Evolutionary conservation across 2,797 vertebrate genomes (phyloP).

Genomic region (Scleropages formosus): DNA sequence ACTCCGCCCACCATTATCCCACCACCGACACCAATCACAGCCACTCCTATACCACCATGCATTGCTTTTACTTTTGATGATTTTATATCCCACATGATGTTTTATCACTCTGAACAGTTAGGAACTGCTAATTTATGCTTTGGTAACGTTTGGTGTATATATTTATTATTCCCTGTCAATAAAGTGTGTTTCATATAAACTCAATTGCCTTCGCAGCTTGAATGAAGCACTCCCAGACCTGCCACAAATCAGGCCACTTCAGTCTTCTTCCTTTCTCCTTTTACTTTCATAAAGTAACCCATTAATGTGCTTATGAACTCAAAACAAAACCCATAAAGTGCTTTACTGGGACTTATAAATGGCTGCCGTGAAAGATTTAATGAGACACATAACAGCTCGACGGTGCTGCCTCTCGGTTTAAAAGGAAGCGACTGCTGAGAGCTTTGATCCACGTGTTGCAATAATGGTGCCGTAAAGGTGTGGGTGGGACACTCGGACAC

Average conservation of each 20-base stretch:
- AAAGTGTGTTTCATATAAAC: not conserved
- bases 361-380: conserved; percentile 29
- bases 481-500: not conserved
- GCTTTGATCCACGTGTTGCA: not conserved
- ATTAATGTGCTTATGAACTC: conserved; percentile 21
- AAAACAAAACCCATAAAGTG: conserved; percentile 30
- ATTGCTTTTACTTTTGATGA: no score
- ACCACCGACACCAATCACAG: no score
- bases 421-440: not conserved
- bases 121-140: not conserved
- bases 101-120: no score
- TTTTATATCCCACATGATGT: no score
- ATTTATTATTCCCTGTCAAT: not conserved
- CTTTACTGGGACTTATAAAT: conserved; percentile 25
- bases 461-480: not conserved
- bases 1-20: no score
- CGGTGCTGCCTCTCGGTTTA: not conserved
- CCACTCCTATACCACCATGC: no score
- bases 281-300: not conserved
- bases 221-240: not conserved
- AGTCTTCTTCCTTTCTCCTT: not conserved
- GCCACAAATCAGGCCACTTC: not conserved
- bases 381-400: conserved; percentile 5
- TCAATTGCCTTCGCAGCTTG: no score
- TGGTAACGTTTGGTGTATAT: not conserved